phyloP scores from a whole-genome alignment of 2,113 vertebrate species.

The Paracanthobrama guichenoti region DNA sequence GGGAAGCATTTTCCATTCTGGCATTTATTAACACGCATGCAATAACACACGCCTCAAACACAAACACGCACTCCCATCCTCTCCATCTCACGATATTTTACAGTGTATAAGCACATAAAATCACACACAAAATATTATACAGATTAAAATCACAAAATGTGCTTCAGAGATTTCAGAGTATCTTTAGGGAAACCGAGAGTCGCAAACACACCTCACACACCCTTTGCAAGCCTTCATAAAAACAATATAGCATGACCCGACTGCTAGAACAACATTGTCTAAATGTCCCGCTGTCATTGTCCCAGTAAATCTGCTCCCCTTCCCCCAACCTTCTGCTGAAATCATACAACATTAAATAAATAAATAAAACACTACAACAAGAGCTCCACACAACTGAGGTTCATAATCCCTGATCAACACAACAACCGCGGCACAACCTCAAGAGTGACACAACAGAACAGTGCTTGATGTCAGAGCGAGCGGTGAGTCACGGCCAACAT shows the following conservation, averaged over 20 bases:
- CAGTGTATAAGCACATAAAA: background rate
- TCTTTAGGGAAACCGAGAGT: background rate
- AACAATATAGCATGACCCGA: background rate
- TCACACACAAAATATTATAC: background rate
- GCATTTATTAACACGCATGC: slow-evolving; percentile 14
- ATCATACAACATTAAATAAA: slow-evolving; percentile 40
- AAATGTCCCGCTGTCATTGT: background rate
- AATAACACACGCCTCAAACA: background rate
- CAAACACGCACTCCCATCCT: background rate
- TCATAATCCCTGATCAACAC: slow-evolving; percentile 14
- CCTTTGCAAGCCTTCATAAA: background rate
- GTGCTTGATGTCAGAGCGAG: background rate
- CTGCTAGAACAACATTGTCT: slow-evolving; percentile 9
- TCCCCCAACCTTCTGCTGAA: slow-evolving; percentile 52
- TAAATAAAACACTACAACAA: slow-evolving; percentile 27
- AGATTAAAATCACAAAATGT: background rate
- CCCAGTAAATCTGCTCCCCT: slow-evolving; percentile 35
- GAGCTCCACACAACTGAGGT: slow-evolving; percentile 21
- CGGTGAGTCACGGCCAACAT: background rate
- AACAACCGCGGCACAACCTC: background rate
- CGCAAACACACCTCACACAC: background rate
- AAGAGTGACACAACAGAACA: background rate
- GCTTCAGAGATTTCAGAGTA: background rate
- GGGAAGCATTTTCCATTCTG: background rate
- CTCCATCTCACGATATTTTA: background rate